These are phyloP conservation scores for Glaucomys volans DNA, from an alignment of 2,113 vertebrate genomes.

Conservation along the genomic window DNA sequence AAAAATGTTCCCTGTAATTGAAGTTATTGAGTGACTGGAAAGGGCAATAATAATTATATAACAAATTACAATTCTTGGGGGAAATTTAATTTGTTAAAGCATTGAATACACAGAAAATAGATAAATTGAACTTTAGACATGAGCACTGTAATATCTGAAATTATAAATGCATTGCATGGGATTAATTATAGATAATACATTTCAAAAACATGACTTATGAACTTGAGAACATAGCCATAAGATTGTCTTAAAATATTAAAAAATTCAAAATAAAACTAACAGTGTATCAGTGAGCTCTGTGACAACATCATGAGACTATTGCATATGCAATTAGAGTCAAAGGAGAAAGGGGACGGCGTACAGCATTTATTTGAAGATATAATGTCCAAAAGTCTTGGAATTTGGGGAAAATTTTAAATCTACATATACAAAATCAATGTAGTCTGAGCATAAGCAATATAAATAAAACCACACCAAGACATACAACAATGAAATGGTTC, in stretches of 20 bases:
- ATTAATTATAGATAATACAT: neutral
- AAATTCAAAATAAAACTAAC: neutral
- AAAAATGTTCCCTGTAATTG: neutral
- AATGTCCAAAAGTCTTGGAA: neutral
- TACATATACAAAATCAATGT: neutral
- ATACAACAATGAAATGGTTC: neutral
- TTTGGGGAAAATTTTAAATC: neutral
- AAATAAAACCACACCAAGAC: neutral
- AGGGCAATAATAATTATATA: neutral
- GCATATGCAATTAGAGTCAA: neutral
- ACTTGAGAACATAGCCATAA: neutral
- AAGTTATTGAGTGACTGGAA: neutral
- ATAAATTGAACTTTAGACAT: neutral
- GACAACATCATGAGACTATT: neutral
- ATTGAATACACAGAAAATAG: neutral
- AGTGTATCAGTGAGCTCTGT: neutral
- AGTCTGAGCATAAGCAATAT: neutral
- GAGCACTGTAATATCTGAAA: neutral
- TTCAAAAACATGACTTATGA: neutral
- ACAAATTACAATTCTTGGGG: neutral
- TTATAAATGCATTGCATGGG: neutral
- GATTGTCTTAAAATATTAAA: neutral
- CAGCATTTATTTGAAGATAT: neutral
- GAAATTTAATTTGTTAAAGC: neutral
- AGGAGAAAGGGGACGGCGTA: rapidly evolving